phyloP scores from a whole-genome alignment of 2,797 vertebrate genomes.

The Manis pentadactyla region DNA sequence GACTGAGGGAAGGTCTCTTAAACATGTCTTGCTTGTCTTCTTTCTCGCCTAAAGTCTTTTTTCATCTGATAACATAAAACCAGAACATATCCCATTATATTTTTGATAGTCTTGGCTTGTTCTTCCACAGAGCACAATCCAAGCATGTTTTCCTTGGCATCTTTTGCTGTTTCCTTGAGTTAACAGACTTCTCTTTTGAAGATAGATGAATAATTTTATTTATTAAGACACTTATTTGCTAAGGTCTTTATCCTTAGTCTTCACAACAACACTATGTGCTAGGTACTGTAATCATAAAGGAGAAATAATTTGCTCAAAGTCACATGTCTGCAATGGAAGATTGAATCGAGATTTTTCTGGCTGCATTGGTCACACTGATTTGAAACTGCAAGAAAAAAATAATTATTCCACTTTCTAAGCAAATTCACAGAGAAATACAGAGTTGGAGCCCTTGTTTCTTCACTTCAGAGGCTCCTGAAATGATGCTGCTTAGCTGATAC shows the following conservation, averaged over 20 bases:
- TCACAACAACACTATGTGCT: neutral
- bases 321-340: neutral
- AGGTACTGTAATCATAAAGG: neutral
- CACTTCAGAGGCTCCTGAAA: constrained; percentile 78
- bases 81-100: neutral
- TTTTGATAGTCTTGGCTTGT: neutral
- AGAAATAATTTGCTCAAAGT: neutral
- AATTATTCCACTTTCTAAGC: constrained; percentile 70
- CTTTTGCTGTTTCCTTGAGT: neutral
- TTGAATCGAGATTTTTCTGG: neutral
- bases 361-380: neutral
- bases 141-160: neutral
- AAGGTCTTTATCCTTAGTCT: neutral
- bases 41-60: neutral
- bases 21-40: neutral
- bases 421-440: constrained; percentile 71
- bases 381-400: constrained; percentile 28
- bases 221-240: neutral
- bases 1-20: neutral
- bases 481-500: constrained; percentile 48
- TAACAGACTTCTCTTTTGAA: constrained; percentile 33
- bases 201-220: constrained; percentile 7
- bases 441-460: constrained; percentile 52
- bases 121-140: neutral
- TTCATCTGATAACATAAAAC: neutral